Evolutionary conservation across 2,113 vertebrate species (phyloP).

Genomic region (Halichoeres trimaculatus): DNA sequence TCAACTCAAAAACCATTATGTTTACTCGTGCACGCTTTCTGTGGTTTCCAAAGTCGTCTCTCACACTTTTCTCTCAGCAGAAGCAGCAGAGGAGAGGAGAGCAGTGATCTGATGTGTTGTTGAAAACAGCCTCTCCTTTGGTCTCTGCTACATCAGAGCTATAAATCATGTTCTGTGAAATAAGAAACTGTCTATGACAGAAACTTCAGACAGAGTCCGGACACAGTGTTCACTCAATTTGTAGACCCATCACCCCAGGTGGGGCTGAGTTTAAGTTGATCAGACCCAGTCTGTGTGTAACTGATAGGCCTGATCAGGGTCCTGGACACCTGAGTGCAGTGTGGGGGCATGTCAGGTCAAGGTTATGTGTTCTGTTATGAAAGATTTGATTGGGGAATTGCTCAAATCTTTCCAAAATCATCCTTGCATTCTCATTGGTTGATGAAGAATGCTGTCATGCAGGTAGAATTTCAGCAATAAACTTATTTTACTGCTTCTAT

Average conservation of each 20-base stretch:
- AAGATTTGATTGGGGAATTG: not conserved
- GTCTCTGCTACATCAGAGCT: conserved; percentile 66
- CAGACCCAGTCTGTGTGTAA: conserved; percentile 35
- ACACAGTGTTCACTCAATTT: conserved; percentile 22
- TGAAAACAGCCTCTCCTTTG: conserved; percentile 55
- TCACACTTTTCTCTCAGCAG: conserved; percentile 8
- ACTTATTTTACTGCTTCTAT: not conserved
- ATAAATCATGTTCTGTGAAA: conserved; percentile 47
- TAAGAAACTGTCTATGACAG: conserved; percentile 52
- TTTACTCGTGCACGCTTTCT: not conserved
- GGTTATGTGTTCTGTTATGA: not conserved
- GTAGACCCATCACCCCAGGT: conserved; percentile 15
- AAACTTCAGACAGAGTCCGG: conserved; percentile 53
- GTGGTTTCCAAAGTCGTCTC: not conserved
- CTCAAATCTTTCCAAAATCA: not conserved
- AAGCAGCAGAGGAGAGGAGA: conserved; percentile 16
- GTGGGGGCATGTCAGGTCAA: not conserved
- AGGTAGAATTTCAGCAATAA: not conserved
- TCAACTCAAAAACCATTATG: not conserved
- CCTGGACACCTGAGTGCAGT: not conserved
- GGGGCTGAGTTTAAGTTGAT: conserved; percentile 45
- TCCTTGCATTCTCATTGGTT: not conserved
- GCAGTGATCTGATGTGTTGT: conserved; percentile 46
- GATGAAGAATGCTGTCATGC: not conserved
- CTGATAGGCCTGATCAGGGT: conserved; percentile 62